Base-by-base conservation (phyloP, 1,140 invertebrate genomes). In the Dreissena rostriformis region DNA sequence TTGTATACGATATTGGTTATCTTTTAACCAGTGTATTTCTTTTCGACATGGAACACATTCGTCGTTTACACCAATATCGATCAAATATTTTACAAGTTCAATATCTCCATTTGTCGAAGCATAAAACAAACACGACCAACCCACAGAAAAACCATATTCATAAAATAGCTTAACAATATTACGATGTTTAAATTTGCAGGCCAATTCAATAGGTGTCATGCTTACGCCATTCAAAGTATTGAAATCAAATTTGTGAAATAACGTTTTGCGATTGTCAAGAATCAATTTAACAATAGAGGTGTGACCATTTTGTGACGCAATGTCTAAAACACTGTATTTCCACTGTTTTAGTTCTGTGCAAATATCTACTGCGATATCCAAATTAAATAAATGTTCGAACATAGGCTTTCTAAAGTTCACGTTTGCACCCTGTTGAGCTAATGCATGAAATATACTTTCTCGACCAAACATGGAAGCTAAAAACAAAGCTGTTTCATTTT, bases 111-210 rank as follows among this genome's bases (percentile, higher is more conserved):
- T 61, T 53, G 53, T 26, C 1, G 72, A 55, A 15, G 72, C 72
- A 55, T 57, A 74, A 74, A 57, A 74, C 29, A 74, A 61, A 19
- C 72, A 74, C 12, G 28, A 52, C 72, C 72, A 72, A 28, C 51
- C 29, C 0, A 72, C 17, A 22, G 53, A 52, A 49, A 49, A 72
- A 1, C 53, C 51, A 24, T 72, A 7, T 5, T 11, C 12, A 52
- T 72, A 15, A 22, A 72, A 72, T 52, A 11, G 29, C 10, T 72
- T 51, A 17, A 72, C 70, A 52, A 72, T 51, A 4, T 15, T 52
- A 0, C 19, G 6, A 4, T 49, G 28, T 51, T 52, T 52, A n/a
- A 52, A 52, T 52, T 72, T 72, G 51, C 70, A 72, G 15, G 70
- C 70, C n/a, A 72, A 24, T 22, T 72, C 49, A 72, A 72, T 49